These are phyloP conservation scores for Parascotia fuliginaria DNA, from an alignment of 2,888 invertebrate genomes.

Conservation along the genomic window DNA sequence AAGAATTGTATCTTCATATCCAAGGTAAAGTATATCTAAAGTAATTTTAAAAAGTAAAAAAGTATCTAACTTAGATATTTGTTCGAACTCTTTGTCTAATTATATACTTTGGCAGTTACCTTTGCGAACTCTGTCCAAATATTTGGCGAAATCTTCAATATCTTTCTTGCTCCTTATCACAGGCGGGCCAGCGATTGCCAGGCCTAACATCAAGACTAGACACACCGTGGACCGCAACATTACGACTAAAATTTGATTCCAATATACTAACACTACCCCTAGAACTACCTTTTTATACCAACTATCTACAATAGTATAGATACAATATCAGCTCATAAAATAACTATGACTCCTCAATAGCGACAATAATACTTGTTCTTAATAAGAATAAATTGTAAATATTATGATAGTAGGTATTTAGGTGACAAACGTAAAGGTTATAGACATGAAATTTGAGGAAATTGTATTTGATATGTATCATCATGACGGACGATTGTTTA, in stretches of 20 bases:
- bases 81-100: no score
- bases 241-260: conserved; percentile 17
- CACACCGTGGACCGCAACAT: conserved; percentile 55
- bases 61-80: no score
- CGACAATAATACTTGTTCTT: conserved; percentile 4
- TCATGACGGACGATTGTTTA: no score
- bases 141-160: conserved; percentile 66
- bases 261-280: conserved; percentile 7
- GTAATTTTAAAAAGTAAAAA: no score
- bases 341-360: conserved; percentile 28
- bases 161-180: conserved; percentile 61
- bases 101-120: no score
- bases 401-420: background rate
- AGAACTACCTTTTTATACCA: conserved; percentile 37
- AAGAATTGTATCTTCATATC: no score
- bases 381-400: background rate
- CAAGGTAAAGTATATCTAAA: no score
- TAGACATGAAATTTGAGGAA: background rate
- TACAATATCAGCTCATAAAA: conserved; percentile 43
- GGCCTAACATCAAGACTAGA: conserved; percentile 52
- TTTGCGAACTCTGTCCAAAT: conserved; percentile 63
- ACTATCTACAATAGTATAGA: conserved; percentile 37
- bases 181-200: conserved; percentile 57
- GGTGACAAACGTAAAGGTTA: background rate
- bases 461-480: no score